Conservation (phyloP, 2,888 invertebrate species). For the Drosophila pegasa region DNA sequence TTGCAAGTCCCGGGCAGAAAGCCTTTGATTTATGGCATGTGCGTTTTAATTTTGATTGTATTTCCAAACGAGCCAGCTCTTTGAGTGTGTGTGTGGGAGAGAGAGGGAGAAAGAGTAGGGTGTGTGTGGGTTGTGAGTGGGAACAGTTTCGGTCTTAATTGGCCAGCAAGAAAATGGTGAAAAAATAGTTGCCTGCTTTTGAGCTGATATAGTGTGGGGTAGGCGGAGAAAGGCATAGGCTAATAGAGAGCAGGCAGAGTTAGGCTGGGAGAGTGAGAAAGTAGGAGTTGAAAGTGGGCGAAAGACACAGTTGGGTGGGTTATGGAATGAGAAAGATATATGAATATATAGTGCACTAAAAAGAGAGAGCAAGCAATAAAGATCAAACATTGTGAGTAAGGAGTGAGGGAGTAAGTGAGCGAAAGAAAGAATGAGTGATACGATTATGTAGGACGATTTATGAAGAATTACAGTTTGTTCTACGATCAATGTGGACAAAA, state of each 20-base stretch:
- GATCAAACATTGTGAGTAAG: too few species aligned
- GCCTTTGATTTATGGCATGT: constrained; percentile 77
- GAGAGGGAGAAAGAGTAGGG: neutral
- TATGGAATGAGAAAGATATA: too few species aligned
- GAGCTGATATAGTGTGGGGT: neutral
- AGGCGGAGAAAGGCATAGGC: too few species aligned
- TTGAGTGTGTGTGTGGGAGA: constrained; percentile 10
- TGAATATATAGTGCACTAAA: too few species aligned
- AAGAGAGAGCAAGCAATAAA: too few species aligned
- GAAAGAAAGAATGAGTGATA: too few species aligned
- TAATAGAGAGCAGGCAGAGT: neutral
- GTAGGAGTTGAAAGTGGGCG: neutral
- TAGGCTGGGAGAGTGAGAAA: neutral
- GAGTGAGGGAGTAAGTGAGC: neutral
- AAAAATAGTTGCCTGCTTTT: constrained; percentile 30
- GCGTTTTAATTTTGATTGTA: constrained; percentile 73
- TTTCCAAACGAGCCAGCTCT: constrained; percentile 31
- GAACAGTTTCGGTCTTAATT: constrained; percentile 53
- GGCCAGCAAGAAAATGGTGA: constrained; percentile 46
- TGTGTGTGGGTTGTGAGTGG: constrained; percentile 8
- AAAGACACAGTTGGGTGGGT: too few species aligned
- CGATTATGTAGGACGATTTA: too few species aligned
- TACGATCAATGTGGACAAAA: too few species aligned
- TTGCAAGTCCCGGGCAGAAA: constrained; percentile 54
- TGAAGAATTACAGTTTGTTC: too few species aligned